Evolutionary conservation across 2,888 invertebrate species (phyloP), one percentile per base, ranked within the genome.

Genomic region (Apotomis betuletana): DNA sequence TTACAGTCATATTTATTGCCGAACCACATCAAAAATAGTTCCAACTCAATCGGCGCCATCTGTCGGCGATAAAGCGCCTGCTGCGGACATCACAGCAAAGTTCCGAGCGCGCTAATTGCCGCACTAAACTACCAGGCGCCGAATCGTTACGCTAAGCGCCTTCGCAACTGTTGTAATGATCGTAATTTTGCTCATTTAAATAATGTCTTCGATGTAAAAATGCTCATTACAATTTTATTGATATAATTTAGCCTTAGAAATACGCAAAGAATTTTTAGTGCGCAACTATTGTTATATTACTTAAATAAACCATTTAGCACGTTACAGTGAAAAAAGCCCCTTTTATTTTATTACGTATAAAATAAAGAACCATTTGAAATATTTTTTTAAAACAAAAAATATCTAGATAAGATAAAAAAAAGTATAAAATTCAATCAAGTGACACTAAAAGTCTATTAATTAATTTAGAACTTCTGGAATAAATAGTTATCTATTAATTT

Each of bases 91-190:
- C 76, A 81, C 77, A 80, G 83, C 85, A 81, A 85, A 82, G 79
- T 85, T 81, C 77, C 80, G 83, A 84, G 83, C 80, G 78, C 79
- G 78, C 80, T 84, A 84, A 85, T 85, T 85, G 84, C 84, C 79
- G 75, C 81, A 81, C 83, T 80, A 80, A 83, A 80, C 81, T 77
- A 77, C 77, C 80, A 83, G 82, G 82, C 85, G 82, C 70, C 79
- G 71, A 74, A 70, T 75, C 75, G 70, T 76, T 74, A 70, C 65
- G 74, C 68, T 77, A 70, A 74, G 65, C 69, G 71, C 74, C 54
- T 74, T 74, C 72, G 67, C 69, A 69, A 75, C 67, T 69, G 69
- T 74, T 59, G 49, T 73, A 69, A 73, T 57, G 58, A 63, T 10
- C 58, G 68, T 63, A 49, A 68, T 67, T 58, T 63, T 15, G 44